Evolutionary conservation across 2,113 vertebrate genomes (phyloP), one percentile per base, ranked within the genome.

Genomic region (Zootoca vivipara): DNA sequence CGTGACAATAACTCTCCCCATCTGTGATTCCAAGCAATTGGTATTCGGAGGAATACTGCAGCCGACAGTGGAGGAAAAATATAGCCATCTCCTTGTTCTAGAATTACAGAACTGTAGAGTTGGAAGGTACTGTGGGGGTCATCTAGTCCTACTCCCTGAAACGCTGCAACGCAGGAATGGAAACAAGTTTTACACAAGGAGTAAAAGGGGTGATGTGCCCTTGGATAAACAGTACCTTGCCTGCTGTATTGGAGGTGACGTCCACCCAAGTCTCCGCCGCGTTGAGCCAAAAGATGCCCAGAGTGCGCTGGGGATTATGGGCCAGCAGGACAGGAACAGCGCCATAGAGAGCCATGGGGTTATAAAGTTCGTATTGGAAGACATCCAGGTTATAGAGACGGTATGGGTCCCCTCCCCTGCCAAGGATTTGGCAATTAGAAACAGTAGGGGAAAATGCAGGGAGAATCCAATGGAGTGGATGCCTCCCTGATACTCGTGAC

Each of bases 211-310:
- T 13, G 6, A 13, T 4, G 10, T 5, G 7, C 28, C 16, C 30
- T 28, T 42, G 6, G 26, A 24, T 5, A 35, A 28, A 70, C 18
- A 70, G 28, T 89, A 98, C 98, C 97, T 99, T 99, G 62, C 98
- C 98, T 0, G 98, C 97, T 0, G 98, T 98, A 85, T 98, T 98
- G 85, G 98, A 98, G 91, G 97, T 97, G 92, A 99, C 98, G 88
- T 99, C 98, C 24, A 99, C 98, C 98, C 98, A 99, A 1, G 98
- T 99, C 95, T 99, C 98, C 0, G 98, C 98, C 0, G 98, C 98
- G n/a, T 99, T 99, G 78, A 98, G 97, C 98, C 98, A 99, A 94
- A 99, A 99, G 89, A 99, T 94, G 28, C 98, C 98, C 58, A 98
- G 96, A 52, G 98, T 98, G 1, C 97, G 96, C 46, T 97, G 97